Evolutionary conservation across 2,888 invertebrate species (phyloP).

Genomic region (Drepana falcataria): DNA sequence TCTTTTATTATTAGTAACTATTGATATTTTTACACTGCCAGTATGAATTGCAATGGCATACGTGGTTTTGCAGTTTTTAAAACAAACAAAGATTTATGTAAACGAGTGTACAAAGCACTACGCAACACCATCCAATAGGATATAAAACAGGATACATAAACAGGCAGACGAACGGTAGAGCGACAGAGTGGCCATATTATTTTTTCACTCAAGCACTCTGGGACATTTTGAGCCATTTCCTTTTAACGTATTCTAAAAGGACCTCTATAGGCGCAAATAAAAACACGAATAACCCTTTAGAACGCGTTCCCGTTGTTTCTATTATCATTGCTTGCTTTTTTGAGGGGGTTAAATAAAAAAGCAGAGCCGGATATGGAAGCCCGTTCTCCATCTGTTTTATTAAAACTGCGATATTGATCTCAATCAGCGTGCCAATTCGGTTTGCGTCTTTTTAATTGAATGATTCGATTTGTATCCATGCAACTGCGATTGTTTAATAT

Average conservation of each 20-base stretch:
- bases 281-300: conserved; percentile 69
- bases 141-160: conserved; percentile 27
- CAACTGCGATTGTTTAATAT: conserved; percentile 49
- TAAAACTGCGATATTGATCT: conserved; percentile 74
- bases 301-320: conserved; percentile 65
- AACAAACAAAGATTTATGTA: background rate
- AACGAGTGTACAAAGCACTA: background rate
- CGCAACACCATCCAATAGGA: conserved; percentile 13
- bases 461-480: conserved; percentile 49
- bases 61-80: no score
- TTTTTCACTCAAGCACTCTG: conserved; percentile 47
- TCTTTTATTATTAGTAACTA: no score
- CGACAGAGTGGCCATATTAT: conserved; percentile 38
- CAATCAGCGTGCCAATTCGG: conserved; percentile 42
- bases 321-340: conserved; percentile 68
- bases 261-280: conserved; percentile 58
- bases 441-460: conserved; percentile 55
- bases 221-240: conserved; percentile 46
- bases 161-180: conserved; percentile 25
- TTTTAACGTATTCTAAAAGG: conserved; percentile 62
- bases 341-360: conserved; percentile 59
- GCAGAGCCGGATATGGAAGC: conserved; percentile 65
- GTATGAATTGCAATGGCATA: background rate
- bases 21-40: background rate
- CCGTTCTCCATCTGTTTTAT: conserved; percentile 71